Conservation (phyloP, 2,797 vertebrate species). For the Alauda arvensis region DNA sequence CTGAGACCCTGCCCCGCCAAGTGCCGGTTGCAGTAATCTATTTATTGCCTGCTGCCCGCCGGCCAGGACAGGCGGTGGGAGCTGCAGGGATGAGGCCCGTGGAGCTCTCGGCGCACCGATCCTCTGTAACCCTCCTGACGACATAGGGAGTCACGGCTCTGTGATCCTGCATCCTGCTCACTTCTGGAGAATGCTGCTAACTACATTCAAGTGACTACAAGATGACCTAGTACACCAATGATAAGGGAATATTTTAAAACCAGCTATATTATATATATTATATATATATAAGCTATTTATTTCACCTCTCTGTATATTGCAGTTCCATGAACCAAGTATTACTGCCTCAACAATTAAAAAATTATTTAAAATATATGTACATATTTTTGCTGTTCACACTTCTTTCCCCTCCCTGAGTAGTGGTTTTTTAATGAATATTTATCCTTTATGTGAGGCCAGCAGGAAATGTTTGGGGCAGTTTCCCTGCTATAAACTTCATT, state of each 20-base stretch:
- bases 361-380: constrained; percentile 73
- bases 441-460: not conserved
- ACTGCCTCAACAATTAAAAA: constrained; percentile 83
- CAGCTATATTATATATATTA: constrained; percentile 84
- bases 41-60: constrained; percentile 74
- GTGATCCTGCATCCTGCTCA: constrained; percentile 76
- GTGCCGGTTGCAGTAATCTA: constrained; percentile 75
- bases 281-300: constrained; percentile 90
- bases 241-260: constrained; percentile 84
- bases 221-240: constrained; percentile 81
- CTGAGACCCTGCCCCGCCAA: constrained; percentile 54
- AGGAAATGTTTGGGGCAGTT: not conserved
- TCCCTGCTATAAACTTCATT: not conserved
- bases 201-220: constrained; percentile 75
- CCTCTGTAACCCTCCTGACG: constrained; percentile 69
- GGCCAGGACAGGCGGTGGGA: constrained; percentile 53
- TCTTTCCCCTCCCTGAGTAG: not conserved
- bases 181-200: constrained; percentile 81
- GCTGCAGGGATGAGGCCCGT: constrained; percentile 67
- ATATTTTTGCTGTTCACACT: constrained; percentile 47
- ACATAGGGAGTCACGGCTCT: constrained; percentile 75
- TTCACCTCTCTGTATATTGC: constrained; percentile 85
- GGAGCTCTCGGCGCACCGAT: constrained; percentile 70
- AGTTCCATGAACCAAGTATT: constrained; percentile 83
- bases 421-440: not conserved